These are phyloP conservation scores for Chaetogeoica ovagalla DNA, from an alignment of 2,888 invertebrate genomes.

Conservation along the genomic window DNA sequence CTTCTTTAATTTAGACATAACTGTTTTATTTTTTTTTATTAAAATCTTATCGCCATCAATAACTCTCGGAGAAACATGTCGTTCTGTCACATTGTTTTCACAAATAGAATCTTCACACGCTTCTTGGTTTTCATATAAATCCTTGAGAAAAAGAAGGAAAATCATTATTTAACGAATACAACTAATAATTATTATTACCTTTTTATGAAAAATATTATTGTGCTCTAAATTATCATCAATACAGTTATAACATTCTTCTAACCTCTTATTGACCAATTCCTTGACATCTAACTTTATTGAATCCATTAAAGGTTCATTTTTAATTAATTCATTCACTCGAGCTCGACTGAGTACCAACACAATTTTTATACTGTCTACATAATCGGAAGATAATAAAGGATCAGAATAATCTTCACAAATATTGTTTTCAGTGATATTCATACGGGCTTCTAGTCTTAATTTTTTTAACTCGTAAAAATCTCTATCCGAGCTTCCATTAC, in stretches of 20 bases:
- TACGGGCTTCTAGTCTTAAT: constrained; percentile 29
- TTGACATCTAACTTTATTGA: constrained; percentile 42
- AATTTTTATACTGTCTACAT: constrained; percentile 20
- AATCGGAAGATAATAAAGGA: constrained; percentile 6
- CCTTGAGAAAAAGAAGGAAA: neutral
- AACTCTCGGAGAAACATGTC: constrained; percentile 5
- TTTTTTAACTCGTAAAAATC: constrained; percentile 38
- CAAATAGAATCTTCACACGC: neutral
- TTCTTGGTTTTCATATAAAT: neutral
- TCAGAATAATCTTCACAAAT: constrained; percentile 13
- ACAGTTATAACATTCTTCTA: constrained; percentile 18
- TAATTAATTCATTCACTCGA: constrained; percentile 30
- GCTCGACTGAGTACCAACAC: constrained; percentile 3
- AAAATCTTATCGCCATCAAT: neutral
- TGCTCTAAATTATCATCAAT: neutral
- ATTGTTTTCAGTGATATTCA: constrained; percentile 26
- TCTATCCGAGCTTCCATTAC: constrained; percentile 15
- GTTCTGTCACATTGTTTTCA: neutral
- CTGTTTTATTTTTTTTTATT: constrained; percentile 23
- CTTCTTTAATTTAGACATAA: constrained; percentile 48
- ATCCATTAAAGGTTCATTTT: constrained; percentile 23
- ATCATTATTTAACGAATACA: neutral
- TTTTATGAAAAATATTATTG: constrained; percentile 7
- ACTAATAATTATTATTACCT: constrained; percentile 4
- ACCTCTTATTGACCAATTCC: constrained; percentile 28